phyloP scores from a whole-genome alignment of 1,140 invertebrate genomes.

The Megathymus violae region DNA sequence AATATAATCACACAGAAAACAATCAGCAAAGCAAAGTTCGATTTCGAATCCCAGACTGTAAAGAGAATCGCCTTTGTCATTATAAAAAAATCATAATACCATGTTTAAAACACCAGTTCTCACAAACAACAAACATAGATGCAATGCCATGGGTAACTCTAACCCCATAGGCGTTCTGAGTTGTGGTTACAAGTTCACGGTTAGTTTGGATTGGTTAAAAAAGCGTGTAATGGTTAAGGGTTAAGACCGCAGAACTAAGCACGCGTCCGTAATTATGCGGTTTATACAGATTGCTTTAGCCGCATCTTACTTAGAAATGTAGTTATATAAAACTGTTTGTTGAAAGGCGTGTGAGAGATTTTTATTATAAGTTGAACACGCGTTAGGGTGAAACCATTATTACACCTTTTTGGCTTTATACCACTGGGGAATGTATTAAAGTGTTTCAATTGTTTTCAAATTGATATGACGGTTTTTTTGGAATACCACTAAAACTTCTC shows the following conservation, averaged over 20 bases:
- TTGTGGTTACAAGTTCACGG: slow-evolving; percentile 46
- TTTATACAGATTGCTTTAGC: slow-evolving; percentile 30
- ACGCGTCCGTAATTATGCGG: slow-evolving; percentile 40
- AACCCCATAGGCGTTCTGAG: slow-evolving; percentile 19
- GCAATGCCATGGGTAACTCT: neutral
- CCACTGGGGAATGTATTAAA: neutral
- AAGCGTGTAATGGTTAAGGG: slow-evolving; percentile 36
- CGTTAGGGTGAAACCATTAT: neutral
- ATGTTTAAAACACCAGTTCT: neutral
- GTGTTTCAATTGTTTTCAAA: too few species aligned
- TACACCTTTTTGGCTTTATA: too few species aligned
- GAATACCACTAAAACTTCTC: too few species aligned
- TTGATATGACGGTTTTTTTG: too few species aligned
- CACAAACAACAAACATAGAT: neutral
- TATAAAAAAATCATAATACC: neutral
- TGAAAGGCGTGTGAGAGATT: neutral
- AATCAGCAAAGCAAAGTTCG: too few species aligned
- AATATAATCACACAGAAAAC: too few species aligned
- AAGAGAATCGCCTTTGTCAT: too few species aligned
- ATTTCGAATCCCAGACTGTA: too few species aligned
- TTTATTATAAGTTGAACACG: slow-evolving; percentile 12
- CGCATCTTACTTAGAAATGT: slow-evolving; percentile 18
- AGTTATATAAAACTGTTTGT: neutral
- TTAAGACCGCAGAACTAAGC: slow-evolving; percentile 47
- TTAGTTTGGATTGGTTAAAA: slow-evolving; percentile 45